phyloP scores from a whole-genome alignment of 2,113 vertebrate species.

The Callorhinus ursinus region DNA sequence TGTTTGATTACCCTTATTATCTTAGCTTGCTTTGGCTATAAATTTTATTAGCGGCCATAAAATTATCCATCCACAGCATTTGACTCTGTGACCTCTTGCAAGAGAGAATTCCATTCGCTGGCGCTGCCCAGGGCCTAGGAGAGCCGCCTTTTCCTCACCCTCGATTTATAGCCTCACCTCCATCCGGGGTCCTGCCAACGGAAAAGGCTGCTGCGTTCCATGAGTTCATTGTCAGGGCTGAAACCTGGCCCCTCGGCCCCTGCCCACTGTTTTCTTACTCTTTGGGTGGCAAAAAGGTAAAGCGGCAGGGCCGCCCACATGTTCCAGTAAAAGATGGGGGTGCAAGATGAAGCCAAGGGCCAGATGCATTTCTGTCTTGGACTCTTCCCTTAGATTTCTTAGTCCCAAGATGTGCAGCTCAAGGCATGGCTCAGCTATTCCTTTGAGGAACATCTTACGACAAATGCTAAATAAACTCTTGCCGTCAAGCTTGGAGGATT shows the following conservation, averaged over 20 bases:
- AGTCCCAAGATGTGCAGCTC: neutral
- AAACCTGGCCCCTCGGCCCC: conserved; percentile 43
- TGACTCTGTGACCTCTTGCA: conserved; percentile 77
- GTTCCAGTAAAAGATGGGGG: neutral
- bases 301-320: neutral
- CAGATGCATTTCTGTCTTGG: neutral
- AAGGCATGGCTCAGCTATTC: neutral
- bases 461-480: neutral
- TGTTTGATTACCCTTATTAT: conserved; percentile 79
- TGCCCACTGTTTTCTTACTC: neutral
- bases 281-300: neutral
- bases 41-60: conserved; percentile 84
- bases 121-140: neutral
- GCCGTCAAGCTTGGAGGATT: neutral
- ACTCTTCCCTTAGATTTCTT: neutral
- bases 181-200: neutral
- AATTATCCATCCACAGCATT: conserved; percentile 80
- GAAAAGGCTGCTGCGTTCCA: neutral
- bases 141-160: conserved; percentile 52
- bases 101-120: conserved; percentile 64
- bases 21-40: conserved; percentile 83
- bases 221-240: neutral
- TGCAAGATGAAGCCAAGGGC: neutral
- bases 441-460: neutral
- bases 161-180: conserved; percentile 63